phyloP scores from a whole-genome alignment of 2,888 invertebrate genomes.

The Uloborus plumipes region DNA sequence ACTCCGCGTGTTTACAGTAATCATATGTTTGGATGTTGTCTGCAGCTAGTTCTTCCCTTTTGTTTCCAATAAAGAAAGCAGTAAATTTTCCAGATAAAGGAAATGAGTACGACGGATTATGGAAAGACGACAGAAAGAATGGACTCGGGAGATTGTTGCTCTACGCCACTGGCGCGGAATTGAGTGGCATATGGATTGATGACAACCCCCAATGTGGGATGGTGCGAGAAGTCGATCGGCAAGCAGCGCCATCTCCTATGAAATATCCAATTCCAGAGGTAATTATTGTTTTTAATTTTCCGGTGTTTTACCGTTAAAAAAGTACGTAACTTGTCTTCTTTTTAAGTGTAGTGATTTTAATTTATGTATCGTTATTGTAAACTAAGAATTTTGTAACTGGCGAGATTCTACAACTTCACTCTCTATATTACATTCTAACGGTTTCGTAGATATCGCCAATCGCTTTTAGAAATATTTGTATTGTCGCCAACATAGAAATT shows the following conservation, averaged over 20 bases:
- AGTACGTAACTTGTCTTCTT: background rate
- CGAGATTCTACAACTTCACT: too few relatives aligned
- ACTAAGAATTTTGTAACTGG: too few relatives aligned
- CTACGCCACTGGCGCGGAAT: background rate
- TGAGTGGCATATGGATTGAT: conserved; percentile 12
- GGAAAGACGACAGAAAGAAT: conserved; percentile 24
- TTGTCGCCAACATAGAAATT: too few relatives aligned
- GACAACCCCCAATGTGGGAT: conserved; percentile 8
- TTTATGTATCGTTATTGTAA: too few relatives aligned
- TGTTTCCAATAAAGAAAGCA: too few relatives aligned
- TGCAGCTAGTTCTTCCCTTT: too few relatives aligned
- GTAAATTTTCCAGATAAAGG: conserved; percentile 2
- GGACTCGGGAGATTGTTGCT: conserved; percentile 8
- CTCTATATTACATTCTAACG: too few relatives aligned
- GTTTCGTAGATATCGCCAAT: too few relatives aligned
- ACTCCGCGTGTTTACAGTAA: too few relatives aligned
- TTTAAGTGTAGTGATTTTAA: too few relatives aligned
- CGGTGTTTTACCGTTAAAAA: background rate
- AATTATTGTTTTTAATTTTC: background rate
- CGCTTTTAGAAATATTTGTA: too few relatives aligned
- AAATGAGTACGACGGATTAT: conserved; percentile 16
- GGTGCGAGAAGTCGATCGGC: background rate
- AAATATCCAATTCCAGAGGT: conserved; percentile 7
- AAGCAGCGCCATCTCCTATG: background rate
- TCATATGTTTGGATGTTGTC: too few relatives aligned